Base-by-base conservation (phyloP, 2,113 vertebrate genomes). In the Hemichromis elongatus region DNA sequence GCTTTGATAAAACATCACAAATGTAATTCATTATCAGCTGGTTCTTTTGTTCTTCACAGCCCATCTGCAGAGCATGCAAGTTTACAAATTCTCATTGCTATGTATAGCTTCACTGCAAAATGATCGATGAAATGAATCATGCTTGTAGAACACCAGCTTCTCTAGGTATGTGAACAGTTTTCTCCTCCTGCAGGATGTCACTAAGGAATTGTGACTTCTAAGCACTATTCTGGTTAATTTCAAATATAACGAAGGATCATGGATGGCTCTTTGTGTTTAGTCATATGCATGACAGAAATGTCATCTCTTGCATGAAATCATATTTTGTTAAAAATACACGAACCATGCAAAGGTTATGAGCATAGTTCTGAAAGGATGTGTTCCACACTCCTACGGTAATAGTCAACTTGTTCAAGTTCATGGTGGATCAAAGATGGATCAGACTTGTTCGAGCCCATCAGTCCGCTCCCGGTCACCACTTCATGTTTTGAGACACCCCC, bases 81-180 rank as follows among this genome's bases (percentile, higher is more conserved):
- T 45, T 26, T 42, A 26, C 18, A 57, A 37, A 84, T 35, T 68
- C 24, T 53, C 50, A 63, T 79, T 81, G 6, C 59, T 84, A 52
- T 77, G 47, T 40, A 79, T 80, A 55, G 73, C 30, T 79, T 81
- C 19, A 21, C 79, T 81, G 30, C 66, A 84, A 79, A 85, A 35
- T 37, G 61, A 70, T 52, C 19, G 57, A 78, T 40, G 35, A 79
- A n/a, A 55, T 84, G 59, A 92, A 80, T 88, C 50, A 54, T 84
- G 40, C 88, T 77, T 80, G 70, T 61, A 77, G 35, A 33, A 45
- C 70, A 35, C 33, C 81, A 79, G 63, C 83, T 80, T 80, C 28
- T 83, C 86, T 81, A 82, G 84, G 83, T 68, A 73, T 50, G 33
- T 45, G 52, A 80, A 54, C 77, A 9, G 11, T 87, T 68, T 88